Conservation (phyloP, 2,113 vertebrate species). For the Pseudois nayaur region DNA sequence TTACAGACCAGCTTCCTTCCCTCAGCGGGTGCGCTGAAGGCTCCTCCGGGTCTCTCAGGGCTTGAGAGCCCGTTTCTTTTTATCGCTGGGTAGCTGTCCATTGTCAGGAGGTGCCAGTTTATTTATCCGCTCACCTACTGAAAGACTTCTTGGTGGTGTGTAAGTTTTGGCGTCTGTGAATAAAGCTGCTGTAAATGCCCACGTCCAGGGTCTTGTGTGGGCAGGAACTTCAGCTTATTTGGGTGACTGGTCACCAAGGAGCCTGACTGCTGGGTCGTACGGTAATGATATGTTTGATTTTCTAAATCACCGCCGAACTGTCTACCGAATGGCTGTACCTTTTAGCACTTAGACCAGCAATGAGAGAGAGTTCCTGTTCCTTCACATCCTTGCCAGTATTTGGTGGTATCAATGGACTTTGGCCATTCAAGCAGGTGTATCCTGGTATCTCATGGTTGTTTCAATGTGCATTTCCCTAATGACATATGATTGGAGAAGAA, state of each 20-base stretch:
- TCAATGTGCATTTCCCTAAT: background rate
- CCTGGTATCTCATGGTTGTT: background rate
- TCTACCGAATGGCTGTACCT: fast-evolving
- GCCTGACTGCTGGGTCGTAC: background rate
- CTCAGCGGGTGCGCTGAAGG: background rate
- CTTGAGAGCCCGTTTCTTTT: background rate
- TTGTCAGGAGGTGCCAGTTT: background rate
- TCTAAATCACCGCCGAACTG: background rate
- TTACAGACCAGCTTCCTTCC: background rate
- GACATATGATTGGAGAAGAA: too few relatives aligned
- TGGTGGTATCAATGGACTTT: fast-evolving
- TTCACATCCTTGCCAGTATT: fast-evolving
- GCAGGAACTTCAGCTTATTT: background rate
- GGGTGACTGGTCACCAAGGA: background rate
- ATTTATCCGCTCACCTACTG: background rate
- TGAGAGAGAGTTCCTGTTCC: fast-evolving
- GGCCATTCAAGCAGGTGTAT: background rate
- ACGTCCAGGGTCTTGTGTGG: background rate
- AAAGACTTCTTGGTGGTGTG: background rate
- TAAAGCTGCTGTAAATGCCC: background rate
- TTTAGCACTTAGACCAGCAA: background rate
- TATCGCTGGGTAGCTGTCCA: background rate
- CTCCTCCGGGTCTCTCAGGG: background rate
- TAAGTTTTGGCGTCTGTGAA: too few relatives aligned
- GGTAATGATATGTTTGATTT: background rate